A percentile compares a stretch with the other conserved stretches of the same genome.
phyloP scores from a whole-genome alignment of 2,888 invertebrate species.

The Mesopsocus fuscifrons region DNA sequence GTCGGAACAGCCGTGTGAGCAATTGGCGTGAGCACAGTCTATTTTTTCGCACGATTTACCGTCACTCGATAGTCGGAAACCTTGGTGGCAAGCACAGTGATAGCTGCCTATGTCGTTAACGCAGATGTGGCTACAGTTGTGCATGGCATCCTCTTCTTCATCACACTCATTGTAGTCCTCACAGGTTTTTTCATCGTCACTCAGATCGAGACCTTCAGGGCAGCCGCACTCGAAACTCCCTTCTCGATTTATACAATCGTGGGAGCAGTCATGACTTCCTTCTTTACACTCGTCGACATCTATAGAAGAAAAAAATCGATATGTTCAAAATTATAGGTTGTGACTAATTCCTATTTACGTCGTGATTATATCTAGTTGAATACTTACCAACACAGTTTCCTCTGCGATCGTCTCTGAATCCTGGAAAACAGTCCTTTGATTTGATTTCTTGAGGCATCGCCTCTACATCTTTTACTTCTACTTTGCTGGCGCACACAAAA shows the following conservation, averaged over 20 bases:
- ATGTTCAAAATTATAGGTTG: no score
- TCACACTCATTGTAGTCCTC: conserved; percentile 25
- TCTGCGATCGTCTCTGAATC: background rate
- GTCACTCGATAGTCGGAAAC: conserved; percentile 29
- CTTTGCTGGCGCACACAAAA: conserved; percentile 29
- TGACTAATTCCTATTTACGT: no score
- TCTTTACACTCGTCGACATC: conserved; percentile 27
- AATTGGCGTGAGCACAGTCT: conserved; percentile 22
- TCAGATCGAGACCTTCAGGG: conserved; percentile 17
- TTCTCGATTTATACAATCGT: conserved; percentile 21
- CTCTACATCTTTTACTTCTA: conserved; percentile 8
- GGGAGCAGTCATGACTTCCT: conserved; percentile 21
- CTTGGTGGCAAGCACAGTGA: conserved; percentile 34
- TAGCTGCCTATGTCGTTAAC: conserved; percentile 39
- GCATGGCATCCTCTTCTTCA: conserved; percentile 25
- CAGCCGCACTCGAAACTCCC: conserved; percentile 25
- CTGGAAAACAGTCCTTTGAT: conserved; percentile 3
- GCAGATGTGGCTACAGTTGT: conserved; percentile 30
- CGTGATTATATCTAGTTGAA: no score
- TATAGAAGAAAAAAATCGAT: conserved; percentile 14
- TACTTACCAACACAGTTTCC: conserved; percentile 2
- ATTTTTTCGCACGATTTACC: conserved; percentile 23
- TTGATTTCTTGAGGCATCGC: background rate
- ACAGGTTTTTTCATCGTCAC: conserved; percentile 19
- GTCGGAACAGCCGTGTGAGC: conserved; percentile 31